Evolutionary conservation across 2,113 vertebrate genomes (phyloP).

Genomic region (Sapayoa aenigma): DNA sequence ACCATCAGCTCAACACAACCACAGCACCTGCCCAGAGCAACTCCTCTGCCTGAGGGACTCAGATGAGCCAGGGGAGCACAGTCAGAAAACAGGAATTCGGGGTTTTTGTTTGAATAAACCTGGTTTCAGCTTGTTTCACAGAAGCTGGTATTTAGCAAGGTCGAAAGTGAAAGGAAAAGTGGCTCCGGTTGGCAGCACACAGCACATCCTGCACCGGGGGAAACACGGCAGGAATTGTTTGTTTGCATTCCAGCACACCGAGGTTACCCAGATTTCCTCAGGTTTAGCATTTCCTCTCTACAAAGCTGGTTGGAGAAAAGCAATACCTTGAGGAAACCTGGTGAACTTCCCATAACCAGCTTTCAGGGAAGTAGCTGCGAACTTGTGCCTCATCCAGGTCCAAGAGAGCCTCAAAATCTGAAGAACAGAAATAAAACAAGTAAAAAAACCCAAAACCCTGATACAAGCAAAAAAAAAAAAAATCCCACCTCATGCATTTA

Average conservation of each 20-base stretch:
- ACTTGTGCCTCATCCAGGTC: conserved; percentile 72
- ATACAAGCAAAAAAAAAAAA: neutral
- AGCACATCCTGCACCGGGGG: neutral
- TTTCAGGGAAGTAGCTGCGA: conserved; percentile 93
- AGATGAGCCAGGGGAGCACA: neutral
- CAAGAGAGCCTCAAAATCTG: conserved; percentile 74
- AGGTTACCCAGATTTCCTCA: neutral
- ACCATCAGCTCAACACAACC: neutral
- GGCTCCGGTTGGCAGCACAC: neutral
- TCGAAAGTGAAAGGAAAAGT: neutral
- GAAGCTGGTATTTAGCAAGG: neutral
- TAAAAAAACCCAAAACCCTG: neutral
- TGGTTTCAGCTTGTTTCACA: neutral
- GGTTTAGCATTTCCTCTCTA: neutral
- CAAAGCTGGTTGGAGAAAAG: neutral
- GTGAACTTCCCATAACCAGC: conserved; percentile 94
- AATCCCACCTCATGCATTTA: neutral
- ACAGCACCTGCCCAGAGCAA: neutral
- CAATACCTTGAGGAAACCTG: conserved; percentile 66
- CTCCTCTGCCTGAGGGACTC: neutral
- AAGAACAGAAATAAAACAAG: neutral
- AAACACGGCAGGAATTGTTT: neutral
- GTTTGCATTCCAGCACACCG: neutral
- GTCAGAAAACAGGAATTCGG: neutral
- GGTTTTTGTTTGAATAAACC: neutral